Percentiles rank a stretch among this genome's conserved stretches.
phyloP scores from a whole-genome alignment of 2,888 invertebrate species.

The Orthonychiurus folsomi region DNA sequence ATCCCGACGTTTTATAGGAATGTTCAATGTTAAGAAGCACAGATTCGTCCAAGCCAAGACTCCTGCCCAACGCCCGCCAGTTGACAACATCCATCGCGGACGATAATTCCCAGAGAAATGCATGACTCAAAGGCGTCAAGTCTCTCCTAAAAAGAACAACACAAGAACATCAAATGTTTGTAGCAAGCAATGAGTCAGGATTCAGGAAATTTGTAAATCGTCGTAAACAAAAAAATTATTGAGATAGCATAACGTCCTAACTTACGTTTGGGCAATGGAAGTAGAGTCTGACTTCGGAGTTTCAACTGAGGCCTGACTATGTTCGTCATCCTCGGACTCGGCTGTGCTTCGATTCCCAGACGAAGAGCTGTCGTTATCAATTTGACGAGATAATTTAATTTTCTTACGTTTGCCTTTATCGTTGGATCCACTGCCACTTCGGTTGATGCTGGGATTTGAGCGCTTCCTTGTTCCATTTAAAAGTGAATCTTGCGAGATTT shows the following conservation, averaged over 20 bases:
- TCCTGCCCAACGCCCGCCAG: constrained; percentile 40
- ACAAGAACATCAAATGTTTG: too few species aligned
- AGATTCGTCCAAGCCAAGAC: constrained; percentile 26
- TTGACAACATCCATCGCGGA: constrained; percentile 29
- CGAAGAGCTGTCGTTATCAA: neutral
- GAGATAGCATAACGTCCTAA: neutral
- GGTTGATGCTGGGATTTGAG: constrained; percentile 10
- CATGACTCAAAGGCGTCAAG: constrained; percentile 26
- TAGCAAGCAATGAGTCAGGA: neutral
- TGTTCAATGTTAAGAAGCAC: constrained; percentile 37
- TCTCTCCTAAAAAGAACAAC: constrained; percentile 27
- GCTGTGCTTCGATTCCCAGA: neutral
- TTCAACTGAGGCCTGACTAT: too few species aligned
- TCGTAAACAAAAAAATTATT: too few species aligned
- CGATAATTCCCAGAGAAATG: constrained; percentile 40
- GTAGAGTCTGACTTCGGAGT: neutral
- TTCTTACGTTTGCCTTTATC: neutral
- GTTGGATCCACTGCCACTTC: constrained; percentile 4
- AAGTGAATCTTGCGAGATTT: constrained; percentile 10
- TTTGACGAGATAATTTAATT: neutral
- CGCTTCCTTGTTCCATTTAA: constrained; percentile 4
- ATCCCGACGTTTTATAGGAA: constrained; percentile 31
- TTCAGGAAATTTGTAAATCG: too few species aligned
- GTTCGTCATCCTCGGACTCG: neutral
- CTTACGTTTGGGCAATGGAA: neutral